Conservation (phyloP, 2,797 vertebrate genomes). For the Chelidonichthys spinosus region DNA sequence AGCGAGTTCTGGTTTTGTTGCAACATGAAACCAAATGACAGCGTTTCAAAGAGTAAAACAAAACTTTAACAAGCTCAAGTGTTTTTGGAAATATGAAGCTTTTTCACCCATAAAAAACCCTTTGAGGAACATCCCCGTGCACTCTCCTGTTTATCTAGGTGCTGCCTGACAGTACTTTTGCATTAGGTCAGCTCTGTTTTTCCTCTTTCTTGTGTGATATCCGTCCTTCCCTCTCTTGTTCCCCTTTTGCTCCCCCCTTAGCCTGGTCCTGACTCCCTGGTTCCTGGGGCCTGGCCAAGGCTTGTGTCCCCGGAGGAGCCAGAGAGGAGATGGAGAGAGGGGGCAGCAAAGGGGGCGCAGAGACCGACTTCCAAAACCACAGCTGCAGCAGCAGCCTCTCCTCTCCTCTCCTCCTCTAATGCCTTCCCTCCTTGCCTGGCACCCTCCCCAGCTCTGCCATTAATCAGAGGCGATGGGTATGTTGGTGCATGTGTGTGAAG, state of each 20-base stretch:
- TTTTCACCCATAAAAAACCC: slow-evolving; percentile 30
- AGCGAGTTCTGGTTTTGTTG: slow-evolving; percentile 15
- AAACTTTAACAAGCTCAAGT: slow-evolving; percentile 20
- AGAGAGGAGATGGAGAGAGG: slow-evolving; percentile 83
- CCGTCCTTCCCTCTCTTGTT: slow-evolving; percentile 72
- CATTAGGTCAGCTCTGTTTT: slow-evolving; percentile 69
- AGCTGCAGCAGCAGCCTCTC: slow-evolving; percentile 76
- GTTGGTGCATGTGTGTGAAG: slow-evolving; percentile 60
- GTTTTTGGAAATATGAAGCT: slow-evolving; percentile 37
- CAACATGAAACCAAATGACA: slow-evolving; percentile 35
- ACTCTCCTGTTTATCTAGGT: slow-evolving; percentile 55
- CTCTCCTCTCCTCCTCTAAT: slow-evolving; percentile 54
- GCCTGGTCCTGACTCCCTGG: slow-evolving; percentile 84
- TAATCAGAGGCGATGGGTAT: slow-evolving; percentile 84
- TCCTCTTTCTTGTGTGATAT: slow-evolving; percentile 72
- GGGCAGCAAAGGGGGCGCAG: slow-evolving; percentile 82
- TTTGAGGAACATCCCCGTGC: slow-evolving; percentile 40
- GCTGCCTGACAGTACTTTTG: slow-evolving; percentile 65
- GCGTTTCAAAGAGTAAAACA: slow-evolving; percentile 36
- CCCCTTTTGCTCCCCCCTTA: slow-evolving; percentile 74
- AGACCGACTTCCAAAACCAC: slow-evolving; percentile 87
- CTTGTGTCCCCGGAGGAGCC: slow-evolving; percentile 83
- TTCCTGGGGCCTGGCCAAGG: slow-evolving; percentile 86
- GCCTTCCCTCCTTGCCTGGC: slow-evolving; percentile 82
- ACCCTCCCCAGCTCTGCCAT: slow-evolving; percentile 87